Conservation (phyloP, 2,113 vertebrate species). For the Microtus richardsoni region DNA sequence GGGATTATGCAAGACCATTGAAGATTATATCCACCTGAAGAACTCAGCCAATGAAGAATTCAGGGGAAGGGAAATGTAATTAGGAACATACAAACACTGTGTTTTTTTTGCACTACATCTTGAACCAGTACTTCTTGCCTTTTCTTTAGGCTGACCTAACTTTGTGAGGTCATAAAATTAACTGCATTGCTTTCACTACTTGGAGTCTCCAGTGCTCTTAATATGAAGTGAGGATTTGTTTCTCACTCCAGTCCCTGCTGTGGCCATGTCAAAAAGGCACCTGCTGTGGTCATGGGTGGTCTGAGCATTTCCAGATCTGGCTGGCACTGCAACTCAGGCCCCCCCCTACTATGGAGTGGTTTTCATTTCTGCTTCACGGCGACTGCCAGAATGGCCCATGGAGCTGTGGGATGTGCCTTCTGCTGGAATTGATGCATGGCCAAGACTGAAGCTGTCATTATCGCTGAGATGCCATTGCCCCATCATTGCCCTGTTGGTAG, state of each 20-base stretch:
- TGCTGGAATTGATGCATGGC: fast-evolving
- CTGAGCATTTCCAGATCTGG: neutral
- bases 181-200: neutral
- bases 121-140: neutral
- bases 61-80: neutral
- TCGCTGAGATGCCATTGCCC: neutral
- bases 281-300: neutral
- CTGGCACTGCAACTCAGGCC: neutral
- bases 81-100: neutral
- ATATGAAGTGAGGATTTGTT: neutral
- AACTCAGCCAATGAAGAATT: neutral
- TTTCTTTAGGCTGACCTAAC: neutral
- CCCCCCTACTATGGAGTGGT: fast-evolving
- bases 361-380: neutral
- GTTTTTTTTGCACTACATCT: neutral
- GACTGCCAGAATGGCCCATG: neutral
- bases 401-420: fast-evolving
- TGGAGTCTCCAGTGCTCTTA: neutral
- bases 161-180: neutral
- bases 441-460: neutral
- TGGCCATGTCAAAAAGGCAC: neutral
- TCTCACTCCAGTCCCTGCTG: neutral
- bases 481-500: fast-evolving
- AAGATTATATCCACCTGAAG: too few relatives aligned
- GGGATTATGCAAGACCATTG: too few relatives aligned